Base-by-base conservation (phyloP, 1,140 invertebrate genomes). In the Drosophila baimaii region DNA sequence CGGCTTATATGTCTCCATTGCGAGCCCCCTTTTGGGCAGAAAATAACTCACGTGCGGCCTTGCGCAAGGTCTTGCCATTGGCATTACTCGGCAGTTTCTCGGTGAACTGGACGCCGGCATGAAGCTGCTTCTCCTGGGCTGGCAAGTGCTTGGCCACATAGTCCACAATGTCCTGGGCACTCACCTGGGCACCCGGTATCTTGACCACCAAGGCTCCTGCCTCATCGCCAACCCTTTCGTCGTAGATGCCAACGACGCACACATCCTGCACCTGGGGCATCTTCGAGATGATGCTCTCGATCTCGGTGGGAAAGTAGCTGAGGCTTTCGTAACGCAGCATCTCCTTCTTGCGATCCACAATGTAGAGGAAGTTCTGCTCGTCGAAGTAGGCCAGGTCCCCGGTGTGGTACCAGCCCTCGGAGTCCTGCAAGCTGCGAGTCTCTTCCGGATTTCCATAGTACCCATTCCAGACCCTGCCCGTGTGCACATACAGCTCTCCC, bases 311-410 rank as follows among this genome's bases (percentile, higher is more conserved):
- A 52, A 81, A 82, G 35, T 92, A 92, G 33, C 92, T 91, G 5
- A 84, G 73, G 2, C 91, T 90, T 25, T 77, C 58, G 83, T 95
- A 96, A 85, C 97, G 97, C 41, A 97, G 95, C n/a, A 97, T 93
- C 86, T 96, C 95, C 74, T 96, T 97, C n/a, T 96, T 82, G 35
- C 96, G 92, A 78, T 96, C 96, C 0, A 95, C 94, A 75, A 96
- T 94, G 63, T 92, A 96, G 63, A 96, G 94, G 69, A 93, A 95
- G 5, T 93, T 93, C 19, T 95, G 92, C 17, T 95, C 93, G 59
- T 96, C 95, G 61, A 94, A 94, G 79, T 95, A 95, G 12, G 94
- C 94, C 41, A 97, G 83, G 84, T 97, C 96, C 15, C 96, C 96
- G 13, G 96, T 95, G 66, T 95, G 94, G 19, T 96, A 92, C 94